Percentiles rank a stretch among this genome's conserved stretches.
These are phyloP conservation scores for Nycticebus coucang DNA, from an alignment of 2,113 vertebrate species.

Conservation along the genomic window DNA sequence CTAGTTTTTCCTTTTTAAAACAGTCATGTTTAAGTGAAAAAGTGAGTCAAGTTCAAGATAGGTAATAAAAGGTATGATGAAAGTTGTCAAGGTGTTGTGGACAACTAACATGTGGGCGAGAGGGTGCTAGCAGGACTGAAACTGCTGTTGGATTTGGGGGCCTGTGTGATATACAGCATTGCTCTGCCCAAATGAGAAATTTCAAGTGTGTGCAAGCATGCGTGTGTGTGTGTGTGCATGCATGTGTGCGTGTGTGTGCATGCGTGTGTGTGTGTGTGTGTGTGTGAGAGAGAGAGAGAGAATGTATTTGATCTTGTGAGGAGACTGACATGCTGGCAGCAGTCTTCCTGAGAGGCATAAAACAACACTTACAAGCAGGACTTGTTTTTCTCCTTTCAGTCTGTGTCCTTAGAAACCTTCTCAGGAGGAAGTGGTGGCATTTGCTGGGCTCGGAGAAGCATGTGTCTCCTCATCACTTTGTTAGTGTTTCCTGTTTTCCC, in stretches of 20 bases:
- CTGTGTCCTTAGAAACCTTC: not conserved
- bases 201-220: not conserved
- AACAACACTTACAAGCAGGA: not conserved
- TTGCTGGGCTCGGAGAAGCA: rapidly evolving
- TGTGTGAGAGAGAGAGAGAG: not conserved
- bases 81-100: not conserved
- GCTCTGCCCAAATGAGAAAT: not conserved
- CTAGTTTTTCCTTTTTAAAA: not conserved
- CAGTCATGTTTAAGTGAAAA: not conserved
- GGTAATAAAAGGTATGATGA: not conserved
- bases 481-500: not conserved
- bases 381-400: not conserved
- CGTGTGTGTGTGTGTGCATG: not conserved
- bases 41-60: not conserved
- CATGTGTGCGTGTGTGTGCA: not conserved
- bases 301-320: not conserved
- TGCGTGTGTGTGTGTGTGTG: not conserved
- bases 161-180: rapidly evolving
- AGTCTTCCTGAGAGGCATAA: rapidly evolving
- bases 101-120: not conserved
- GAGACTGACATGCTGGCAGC: not conserved
- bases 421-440: not conserved
- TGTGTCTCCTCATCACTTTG: not conserved
- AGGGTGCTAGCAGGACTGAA: not conserved
- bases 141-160: not conserved